Evolutionary conservation across 2,113 vertebrate species (phyloP).

Genomic region (Myotis brandtii): DNA sequence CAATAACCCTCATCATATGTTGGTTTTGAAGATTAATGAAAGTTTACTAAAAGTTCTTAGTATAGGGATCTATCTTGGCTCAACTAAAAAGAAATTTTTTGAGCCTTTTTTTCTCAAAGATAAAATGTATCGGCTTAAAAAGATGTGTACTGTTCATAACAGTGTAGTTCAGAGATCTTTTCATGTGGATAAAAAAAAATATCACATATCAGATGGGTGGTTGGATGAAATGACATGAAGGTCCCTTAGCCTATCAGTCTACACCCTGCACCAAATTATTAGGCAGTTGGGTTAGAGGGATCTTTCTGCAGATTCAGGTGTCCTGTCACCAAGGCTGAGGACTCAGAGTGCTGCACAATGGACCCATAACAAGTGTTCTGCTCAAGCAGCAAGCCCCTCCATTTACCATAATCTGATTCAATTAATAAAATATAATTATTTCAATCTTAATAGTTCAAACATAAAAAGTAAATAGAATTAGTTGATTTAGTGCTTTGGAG

Average conservation of each 20-base stretch:
- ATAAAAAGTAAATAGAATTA: not conserved
- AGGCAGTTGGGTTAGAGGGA: not conserved
- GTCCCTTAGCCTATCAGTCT: not conserved
- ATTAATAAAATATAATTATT: constrained; percentile 21
- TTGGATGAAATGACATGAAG: not conserved
- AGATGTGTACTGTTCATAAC: not conserved
- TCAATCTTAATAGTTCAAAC: not conserved
- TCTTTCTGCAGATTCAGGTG: not conserved
- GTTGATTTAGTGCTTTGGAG: not conserved
- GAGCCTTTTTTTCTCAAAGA: not conserved
- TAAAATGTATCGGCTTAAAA: not conserved
- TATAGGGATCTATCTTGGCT: not conserved
- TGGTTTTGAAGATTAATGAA: constrained; percentile 1
- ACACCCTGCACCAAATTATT: not conserved
- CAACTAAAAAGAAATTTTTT: not conserved
- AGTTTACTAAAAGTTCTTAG: not conserved
- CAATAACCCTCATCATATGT: not conserved
- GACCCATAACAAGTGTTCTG: not conserved
- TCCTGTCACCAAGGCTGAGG: not conserved
- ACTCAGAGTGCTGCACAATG: not conserved
- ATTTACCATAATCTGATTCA: not conserved
- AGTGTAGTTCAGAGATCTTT: not conserved
- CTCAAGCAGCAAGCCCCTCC: not conserved
- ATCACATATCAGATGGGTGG: not conserved
- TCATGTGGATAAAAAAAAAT: not conserved